These are phyloP conservation scores for Drosophila asahinai DNA, from an alignment of 1,140 invertebrate genomes.

Conservation along the genomic window DNA sequence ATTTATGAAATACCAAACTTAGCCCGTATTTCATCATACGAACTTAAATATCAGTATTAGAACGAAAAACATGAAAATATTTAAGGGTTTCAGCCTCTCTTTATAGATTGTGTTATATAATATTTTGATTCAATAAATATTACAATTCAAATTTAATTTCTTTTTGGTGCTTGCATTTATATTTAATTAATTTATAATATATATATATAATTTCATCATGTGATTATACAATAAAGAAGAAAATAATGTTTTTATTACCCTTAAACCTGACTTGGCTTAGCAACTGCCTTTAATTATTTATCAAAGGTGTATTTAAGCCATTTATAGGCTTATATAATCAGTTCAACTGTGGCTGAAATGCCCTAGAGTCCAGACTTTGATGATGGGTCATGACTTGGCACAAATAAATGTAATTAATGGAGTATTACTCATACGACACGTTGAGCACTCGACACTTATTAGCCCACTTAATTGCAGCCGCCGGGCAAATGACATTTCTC, in stretches of 20 bases:
- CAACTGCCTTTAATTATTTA: constrained; percentile 11
- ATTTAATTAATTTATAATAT: neutral
- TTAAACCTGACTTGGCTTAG: neutral
- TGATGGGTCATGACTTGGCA: constrained; percentile 44
- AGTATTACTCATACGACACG: constrained; percentile 52
- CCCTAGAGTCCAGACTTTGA: constrained; percentile 10
- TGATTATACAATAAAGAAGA: neutral
- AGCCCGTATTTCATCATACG: neutral
- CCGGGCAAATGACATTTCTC: constrained; percentile 36
- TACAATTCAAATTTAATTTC: too few species aligned
- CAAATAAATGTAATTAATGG: constrained; percentile 14
- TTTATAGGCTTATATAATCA: constrained; percentile 12
- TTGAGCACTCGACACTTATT: constrained; percentile 24
- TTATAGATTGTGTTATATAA: neutral
- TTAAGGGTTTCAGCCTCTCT: too few species aligned
- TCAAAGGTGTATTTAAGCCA: neutral
- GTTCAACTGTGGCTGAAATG: constrained; percentile 5
- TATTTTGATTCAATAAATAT: too few species aligned
- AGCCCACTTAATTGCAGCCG: constrained; percentile 48
- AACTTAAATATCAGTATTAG: neutral
- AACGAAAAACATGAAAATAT: neutral
- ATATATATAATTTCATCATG: constrained; percentile 1
- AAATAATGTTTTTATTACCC: neutral
- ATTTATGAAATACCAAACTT: neutral
- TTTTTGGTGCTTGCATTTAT: neutral